Conservation (phyloP, 2,797 vertebrate genomes). For the Menidia menidia region DNA sequence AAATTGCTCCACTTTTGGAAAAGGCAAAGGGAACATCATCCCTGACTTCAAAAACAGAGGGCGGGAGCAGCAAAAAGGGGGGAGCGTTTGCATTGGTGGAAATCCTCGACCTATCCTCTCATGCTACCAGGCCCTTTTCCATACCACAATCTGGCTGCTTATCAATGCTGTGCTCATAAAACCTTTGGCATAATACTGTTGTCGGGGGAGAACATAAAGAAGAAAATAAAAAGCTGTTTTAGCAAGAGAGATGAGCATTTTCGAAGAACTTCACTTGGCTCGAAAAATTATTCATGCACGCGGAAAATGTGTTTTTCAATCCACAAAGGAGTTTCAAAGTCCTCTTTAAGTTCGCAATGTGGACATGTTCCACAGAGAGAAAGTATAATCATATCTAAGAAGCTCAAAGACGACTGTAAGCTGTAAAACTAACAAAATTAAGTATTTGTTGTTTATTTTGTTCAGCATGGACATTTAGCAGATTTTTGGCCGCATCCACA, state of each 20-base stretch:
- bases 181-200: constrained; percentile 54
- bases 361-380: not conserved
- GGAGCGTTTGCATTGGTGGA: constrained; percentile 58
- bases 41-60: constrained; percentile 71
- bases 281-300: constrained; percentile 20
- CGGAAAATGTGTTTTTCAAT: constrained; percentile 21
- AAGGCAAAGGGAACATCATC: constrained; percentile 60
- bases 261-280: constrained; percentile 27
- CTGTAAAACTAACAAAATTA: not conserved
- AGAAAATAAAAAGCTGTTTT: constrained; percentile 20
- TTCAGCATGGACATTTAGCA: not conserved
- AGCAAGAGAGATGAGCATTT: constrained; percentile 31
- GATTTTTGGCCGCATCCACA: not conserved
- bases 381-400: not conserved
- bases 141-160: constrained; percentile 68
- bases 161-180: constrained; percentile 63
- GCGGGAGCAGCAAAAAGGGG: constrained; percentile 29
- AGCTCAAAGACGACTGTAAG: not conserved
- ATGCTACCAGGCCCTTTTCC: constrained; percentile 66
- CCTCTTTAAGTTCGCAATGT: constrained; percentile 15
- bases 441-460: not conserved
- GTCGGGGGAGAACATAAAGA: constrained; percentile 49
- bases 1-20: constrained; percentile 22
- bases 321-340: constrained; percentile 17
- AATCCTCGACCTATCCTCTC: constrained; percentile 66